Evolutionary conservation across 2,113 vertebrate genomes (phyloP).

Genomic region (Enhydra lutris): DNA sequence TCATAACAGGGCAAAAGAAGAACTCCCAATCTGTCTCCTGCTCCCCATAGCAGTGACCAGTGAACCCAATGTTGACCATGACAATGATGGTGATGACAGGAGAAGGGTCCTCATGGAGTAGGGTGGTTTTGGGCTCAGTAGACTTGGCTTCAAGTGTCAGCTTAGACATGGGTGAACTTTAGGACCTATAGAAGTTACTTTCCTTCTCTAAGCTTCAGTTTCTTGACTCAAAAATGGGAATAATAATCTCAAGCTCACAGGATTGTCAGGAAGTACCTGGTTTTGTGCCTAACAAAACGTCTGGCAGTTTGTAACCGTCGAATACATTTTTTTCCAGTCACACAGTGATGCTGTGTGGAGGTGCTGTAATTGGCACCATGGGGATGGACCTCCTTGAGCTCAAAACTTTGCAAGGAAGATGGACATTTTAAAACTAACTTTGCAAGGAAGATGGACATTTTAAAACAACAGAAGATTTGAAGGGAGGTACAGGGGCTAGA

Average conservation of each 20-base stretch:
- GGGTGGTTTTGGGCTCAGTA: neutral
- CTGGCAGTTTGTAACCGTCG: neutral
- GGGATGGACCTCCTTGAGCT: neutral
- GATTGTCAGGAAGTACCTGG: neutral
- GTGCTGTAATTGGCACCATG: neutral
- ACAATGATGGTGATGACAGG: neutral
- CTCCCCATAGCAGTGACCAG: neutral
- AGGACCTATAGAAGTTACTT: neutral
- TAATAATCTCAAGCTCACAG: neutral
- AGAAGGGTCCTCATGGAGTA: neutral
- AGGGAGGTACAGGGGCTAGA: neutral
- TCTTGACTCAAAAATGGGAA: neutral
- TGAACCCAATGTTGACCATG: neutral
- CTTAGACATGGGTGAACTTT: neutral
- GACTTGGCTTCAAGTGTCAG: neutral
- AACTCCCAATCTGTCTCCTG: neutral
- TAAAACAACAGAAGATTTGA: neutral
- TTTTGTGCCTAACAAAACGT: neutral
- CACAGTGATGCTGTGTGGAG: neutral
- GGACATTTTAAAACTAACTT: neutral
- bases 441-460: neutral
- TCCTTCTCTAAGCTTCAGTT: neutral
- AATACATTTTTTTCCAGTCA: neutral
- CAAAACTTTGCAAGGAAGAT: neutral
- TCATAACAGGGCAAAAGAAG: neutral